A percentile compares a stretch with the other conserved stretches of the same genome.
Evolutionary conservation across 2,113 vertebrate genomes (phyloP).

Genomic region (Alectura lathami): DNA sequence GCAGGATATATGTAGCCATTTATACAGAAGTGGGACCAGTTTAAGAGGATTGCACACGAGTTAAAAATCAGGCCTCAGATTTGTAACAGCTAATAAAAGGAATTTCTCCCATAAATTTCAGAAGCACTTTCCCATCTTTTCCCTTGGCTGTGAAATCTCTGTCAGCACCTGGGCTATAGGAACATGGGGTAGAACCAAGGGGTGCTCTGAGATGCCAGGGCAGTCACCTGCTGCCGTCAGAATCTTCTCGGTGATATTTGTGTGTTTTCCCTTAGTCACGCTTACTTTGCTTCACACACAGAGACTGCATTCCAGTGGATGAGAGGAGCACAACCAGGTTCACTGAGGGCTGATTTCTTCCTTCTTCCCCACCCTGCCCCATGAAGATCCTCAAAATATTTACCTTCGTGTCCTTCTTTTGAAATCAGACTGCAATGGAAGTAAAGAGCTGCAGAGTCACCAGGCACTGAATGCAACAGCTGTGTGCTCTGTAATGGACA

Average conservation of each 20-base stretch:
- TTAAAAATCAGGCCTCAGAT: background rate
- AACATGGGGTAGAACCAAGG: too few relatives aligned
- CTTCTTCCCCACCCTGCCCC: fast-evolving
- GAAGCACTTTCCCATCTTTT: background rate
- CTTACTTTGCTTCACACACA: background rate
- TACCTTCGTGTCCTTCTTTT: fast-evolving
- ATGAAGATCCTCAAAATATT: fast-evolving
- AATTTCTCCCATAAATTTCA: background rate
- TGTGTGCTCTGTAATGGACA: background rate
- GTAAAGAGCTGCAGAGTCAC: fast-evolving
- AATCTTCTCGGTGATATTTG: background rate
- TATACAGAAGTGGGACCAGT: too few relatives aligned
- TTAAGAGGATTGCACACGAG: background rate
- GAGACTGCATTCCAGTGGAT: fast-evolving
- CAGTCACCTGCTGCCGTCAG: fast-evolving
- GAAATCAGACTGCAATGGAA: background rate
- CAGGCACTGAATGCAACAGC: fast-evolving
- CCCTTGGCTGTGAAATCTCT: fast-evolving
- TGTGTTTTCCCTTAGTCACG: fast-evolving
- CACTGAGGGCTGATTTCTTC: fast-evolving
- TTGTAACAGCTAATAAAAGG: background rate
- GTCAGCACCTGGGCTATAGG: fast-evolving
- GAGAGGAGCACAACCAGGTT: background rate
- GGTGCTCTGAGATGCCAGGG: too few relatives aligned
- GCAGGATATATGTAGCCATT: fast-evolving